Conservation (phyloP, 1,140 invertebrate genomes). For the Idris sp. region DNA sequence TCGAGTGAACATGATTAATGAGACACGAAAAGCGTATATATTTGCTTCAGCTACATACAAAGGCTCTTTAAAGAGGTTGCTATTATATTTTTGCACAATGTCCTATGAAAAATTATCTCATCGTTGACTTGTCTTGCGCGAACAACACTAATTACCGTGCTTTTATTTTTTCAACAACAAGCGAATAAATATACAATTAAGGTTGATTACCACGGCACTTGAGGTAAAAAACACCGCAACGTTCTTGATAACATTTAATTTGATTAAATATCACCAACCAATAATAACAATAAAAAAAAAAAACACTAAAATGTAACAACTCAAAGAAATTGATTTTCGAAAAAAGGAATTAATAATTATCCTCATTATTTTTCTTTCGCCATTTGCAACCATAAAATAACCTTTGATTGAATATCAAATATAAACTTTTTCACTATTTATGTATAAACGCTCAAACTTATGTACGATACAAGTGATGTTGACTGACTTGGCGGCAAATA, state of each 20-base stretch:
- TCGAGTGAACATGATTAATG: slow-evolving; percentile 60
- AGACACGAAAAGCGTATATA: slow-evolving; percentile 59
- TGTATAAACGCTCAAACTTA: no score
- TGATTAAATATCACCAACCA: no score
- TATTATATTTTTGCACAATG: slow-evolving; percentile 37
- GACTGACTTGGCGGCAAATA: slow-evolving; percentile 4
- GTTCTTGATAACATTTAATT: slow-evolving; percentile 13
- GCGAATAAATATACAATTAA: slow-evolving; percentile 42
- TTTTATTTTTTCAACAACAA: slow-evolving; percentile 53
- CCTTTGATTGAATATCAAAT: no score
- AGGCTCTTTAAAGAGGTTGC: slow-evolving; percentile 58
- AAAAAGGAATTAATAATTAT: no score
- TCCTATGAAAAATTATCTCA: slow-evolving; percentile 35
- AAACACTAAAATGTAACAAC: no score
- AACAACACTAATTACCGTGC: slow-evolving; percentile 48
- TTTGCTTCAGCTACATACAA: slow-evolving; percentile 59
- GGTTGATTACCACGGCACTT: slow-evolving; percentile 29
- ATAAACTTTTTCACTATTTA: no score
- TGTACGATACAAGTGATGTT: slow-evolving; percentile 10
- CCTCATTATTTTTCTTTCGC: no score
- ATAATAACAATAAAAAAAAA: no score
- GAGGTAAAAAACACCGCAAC: slow-evolving; percentile 7
- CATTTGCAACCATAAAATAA: no score
- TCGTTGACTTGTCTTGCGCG: slow-evolving; percentile 23
- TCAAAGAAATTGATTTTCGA: no score